Base-by-base conservation (phyloP, 2,113 vertebrate genomes). In the Protobothrops flavoviridis region DNA sequence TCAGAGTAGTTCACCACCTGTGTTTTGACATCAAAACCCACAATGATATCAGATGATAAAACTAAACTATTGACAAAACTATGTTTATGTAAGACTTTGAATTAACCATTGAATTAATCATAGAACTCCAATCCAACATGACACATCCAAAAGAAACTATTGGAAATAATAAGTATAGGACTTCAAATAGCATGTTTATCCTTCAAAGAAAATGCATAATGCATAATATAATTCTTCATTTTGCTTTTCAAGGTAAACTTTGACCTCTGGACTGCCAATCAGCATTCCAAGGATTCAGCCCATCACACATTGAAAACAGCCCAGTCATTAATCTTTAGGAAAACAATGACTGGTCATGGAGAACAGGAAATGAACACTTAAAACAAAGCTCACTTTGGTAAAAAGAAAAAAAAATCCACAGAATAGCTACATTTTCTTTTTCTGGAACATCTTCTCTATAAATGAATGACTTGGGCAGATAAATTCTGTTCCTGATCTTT, bases 281-380 rank as follows among this genome's bases (percentile, higher is more conserved):
- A 96, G 94, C 97, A 97, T 97, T 96, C 97, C 97, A 96, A 33
- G 92, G 96, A 93, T 93, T 96, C 92, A 97, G 94, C 93, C 95
- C 92, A 93, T 97, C 93, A 97, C 96, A 96, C 96, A 96, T 5
- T 87, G 92, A 96, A 48, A 96, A 96, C 95, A 95, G 98, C 97
- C 97, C 97, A 98, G 94, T 97, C 96, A 98, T 98, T 98, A 97
- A 98, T 96, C 96, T 97, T 93, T 95, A 95, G 50, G 90, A 85
- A 90, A 93, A 89, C 94, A 95, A 96, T 93, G 93, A 91, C 97
- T 97, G 97, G 97, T 97, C 96, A 95, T 24, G 94, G 96, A 94
- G 90, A 96, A 96, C 89, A 2, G 1, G 29, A 95, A 89, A 92
- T 94, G 94, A 91, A 95, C 94, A 86, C 48, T 94, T 94, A 89